A percentile compares a stretch with the other conserved stretches of the same genome.
These are phyloP conservation scores for Macrobrachium nipponense DNA, from an alignment of 1,140 invertebrate genomes.

Conservation along the genomic window DNA sequence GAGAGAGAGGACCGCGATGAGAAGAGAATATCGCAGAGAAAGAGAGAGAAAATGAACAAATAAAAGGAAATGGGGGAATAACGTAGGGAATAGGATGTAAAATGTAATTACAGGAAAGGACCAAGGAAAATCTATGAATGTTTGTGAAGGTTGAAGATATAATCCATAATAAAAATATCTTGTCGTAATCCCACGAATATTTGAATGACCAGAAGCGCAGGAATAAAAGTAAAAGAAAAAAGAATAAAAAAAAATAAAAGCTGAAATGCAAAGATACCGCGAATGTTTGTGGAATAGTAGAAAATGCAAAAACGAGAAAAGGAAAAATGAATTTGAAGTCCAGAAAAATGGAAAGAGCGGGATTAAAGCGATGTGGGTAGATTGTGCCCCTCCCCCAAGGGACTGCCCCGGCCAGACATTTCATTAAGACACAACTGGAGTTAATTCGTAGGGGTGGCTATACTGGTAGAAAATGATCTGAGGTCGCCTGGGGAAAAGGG, in stretches of 20 bases:
- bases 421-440: slow-evolving; percentile 29
- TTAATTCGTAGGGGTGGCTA: slow-evolving; percentile 6
- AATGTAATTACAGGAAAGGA: not conserved
- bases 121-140: not conserved
- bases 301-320: not conserved
- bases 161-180: too few species aligned
- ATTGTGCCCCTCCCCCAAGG: not conserved
- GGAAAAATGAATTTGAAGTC: not conserved
- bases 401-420: slow-evolving; percentile 26
- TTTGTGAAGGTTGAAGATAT: too few species aligned
- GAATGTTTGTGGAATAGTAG: not conserved
- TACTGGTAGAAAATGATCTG: not conserved
- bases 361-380: not conserved
- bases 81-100: not conserved
- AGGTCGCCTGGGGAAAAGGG: slow-evolving; percentile 21
- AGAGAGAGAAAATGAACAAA: not conserved
- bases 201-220: not conserved
- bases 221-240: not conserved
- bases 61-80: not conserved
- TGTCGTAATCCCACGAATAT: too few species aligned
- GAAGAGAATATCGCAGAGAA: not conserved
- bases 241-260: not conserved
- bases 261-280: not conserved
- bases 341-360: slow-evolving; percentile 17
- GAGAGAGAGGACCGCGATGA: not conserved